phyloP scores from a whole-genome alignment of 2,113 vertebrate genomes.

The Cephalopholis sonnerati region DNA sequence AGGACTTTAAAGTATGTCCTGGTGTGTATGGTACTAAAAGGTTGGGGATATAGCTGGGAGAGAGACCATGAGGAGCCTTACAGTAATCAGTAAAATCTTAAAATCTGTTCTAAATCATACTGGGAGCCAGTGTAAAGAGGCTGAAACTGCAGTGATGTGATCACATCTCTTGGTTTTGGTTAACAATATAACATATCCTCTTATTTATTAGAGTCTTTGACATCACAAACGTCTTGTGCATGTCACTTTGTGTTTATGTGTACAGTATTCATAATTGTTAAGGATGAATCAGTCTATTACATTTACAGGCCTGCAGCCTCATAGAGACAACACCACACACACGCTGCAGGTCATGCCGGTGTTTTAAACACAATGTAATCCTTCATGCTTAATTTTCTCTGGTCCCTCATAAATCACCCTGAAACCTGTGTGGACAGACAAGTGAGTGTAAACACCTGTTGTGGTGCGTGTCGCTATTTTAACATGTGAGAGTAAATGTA shows the following conservation, averaged over 20 bases:
- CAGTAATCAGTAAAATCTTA: too few relatives aligned
- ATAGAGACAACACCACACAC: constrained; percentile 36
- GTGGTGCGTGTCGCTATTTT: constrained; percentile 67
- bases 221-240: not conserved
- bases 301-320: constrained; percentile 18
- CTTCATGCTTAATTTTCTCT: constrained; percentile 75
- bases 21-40: too few relatives aligned
- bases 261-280: constrained; percentile 4
- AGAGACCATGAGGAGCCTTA: too few relatives aligned
- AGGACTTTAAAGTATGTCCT: too few relatives aligned
- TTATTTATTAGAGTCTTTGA: not conserved
- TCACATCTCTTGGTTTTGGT: too few relatives aligned
- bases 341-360: constrained; percentile 33
- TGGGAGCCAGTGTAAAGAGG: too few relatives aligned
- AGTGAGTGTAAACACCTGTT: constrained; percentile 80
- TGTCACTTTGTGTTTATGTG: not conserved
- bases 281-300: not conserved
- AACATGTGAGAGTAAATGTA: constrained; percentile 45
- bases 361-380: constrained; percentile 66
- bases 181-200: not conserved
- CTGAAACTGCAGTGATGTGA: too few relatives aligned
- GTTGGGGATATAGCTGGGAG: too few relatives aligned
- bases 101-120: too few relatives aligned
- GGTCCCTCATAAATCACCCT: constrained; percentile 74
- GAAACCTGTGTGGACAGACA: constrained; percentile 72